Evolutionary conservation across 2,888 invertebrate species (phyloP).

Genomic region (Zaprionus bogoriensis): DNA sequence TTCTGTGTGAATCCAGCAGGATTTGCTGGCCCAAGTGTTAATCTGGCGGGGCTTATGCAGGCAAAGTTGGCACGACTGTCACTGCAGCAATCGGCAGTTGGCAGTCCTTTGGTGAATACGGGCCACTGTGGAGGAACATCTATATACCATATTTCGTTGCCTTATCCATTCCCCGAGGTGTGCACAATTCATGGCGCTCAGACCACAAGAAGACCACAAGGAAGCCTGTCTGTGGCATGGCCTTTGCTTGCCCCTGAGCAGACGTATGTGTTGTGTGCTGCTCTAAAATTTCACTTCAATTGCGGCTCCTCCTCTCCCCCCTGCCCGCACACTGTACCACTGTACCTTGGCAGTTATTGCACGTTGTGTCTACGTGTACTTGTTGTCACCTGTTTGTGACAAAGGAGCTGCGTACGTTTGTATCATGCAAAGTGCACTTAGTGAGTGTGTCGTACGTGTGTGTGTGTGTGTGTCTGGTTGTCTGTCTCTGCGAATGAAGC

Average conservation of each 20-base stretch:
- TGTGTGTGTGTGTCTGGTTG: conserved; percentile 12
- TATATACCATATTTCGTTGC: no score
- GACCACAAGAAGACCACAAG: conserved; percentile 26
- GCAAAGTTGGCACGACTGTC: neutral
- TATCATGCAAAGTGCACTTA: conserved; percentile 49
- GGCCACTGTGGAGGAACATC: neutral
- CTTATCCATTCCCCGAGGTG: conserved; percentile 1
- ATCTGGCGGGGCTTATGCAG: neutral
- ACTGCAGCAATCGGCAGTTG: neutral
- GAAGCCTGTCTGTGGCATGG: conserved; percentile 17
- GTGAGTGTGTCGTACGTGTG: conserved; percentile 3
- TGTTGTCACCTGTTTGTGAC: conserved; percentile 68
- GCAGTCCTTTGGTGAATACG: neutral
- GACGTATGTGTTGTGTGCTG: conserved; percentile 3
- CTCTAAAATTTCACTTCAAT: conserved; percentile 43
- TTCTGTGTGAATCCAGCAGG: neutral
- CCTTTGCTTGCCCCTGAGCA: neutral
- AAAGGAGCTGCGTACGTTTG: conserved; percentile 57
- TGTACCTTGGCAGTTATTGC: conserved; percentile 43
- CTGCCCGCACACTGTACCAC: neutral
- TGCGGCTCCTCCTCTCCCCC: conserved; percentile 5
- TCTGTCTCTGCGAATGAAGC: conserved; percentile 7
- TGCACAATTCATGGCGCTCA: conserved; percentile 8
- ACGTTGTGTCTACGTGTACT: conserved; percentile 55
- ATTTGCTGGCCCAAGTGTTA: neutral